A percentile compares a stretch with the other conserved stretches of the same genome.
phyloP scores from a whole-genome alignment of 2,797 vertebrate genomes.

The Diglossa cyanea region DNA sequence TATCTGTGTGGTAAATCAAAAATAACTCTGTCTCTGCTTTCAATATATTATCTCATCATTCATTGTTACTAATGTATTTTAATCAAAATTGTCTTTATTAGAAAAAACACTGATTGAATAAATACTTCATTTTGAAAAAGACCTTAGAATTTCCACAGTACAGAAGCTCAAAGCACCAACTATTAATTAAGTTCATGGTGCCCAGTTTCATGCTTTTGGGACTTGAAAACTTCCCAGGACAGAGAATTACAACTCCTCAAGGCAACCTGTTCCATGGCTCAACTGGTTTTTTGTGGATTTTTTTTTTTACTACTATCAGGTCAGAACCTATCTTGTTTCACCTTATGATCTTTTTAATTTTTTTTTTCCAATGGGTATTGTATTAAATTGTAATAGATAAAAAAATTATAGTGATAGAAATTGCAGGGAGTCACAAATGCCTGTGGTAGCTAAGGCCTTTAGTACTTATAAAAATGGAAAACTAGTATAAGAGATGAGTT shows the following conservation, averaged over 20 bases:
- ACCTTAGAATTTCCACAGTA: rapidly evolving
- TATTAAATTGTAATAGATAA: background rate
- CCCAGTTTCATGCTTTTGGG: background rate
- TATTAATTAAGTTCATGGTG: background rate
- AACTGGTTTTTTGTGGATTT: background rate
- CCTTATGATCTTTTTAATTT: background rate
- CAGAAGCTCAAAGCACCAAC: background rate
- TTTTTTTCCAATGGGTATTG: background rate
- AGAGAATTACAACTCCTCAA: background rate
- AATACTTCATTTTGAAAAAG: background rate
- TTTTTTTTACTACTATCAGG: background rate
- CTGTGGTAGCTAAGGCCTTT: background rate
- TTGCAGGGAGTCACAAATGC: background rate
- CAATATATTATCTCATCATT: background rate
- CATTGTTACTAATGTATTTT: background rate
- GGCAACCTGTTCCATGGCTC: background rate
- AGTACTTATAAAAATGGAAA: background rate
- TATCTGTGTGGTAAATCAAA: background rate
- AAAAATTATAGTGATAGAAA: background rate
- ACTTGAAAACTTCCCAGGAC: background rate
- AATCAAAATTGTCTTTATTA: background rate
- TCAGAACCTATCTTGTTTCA: background rate
- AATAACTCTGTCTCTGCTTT: background rate
- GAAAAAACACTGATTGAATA: background rate
- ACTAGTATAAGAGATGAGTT: background rate